A percentile compares a stretch with the other conserved stretches of the same genome.
These are phyloP conservation scores for Virgularia gustaviana DNA, from an alignment of 92 coral and sea anemone species.

Conservation along the genomic window DNA sequence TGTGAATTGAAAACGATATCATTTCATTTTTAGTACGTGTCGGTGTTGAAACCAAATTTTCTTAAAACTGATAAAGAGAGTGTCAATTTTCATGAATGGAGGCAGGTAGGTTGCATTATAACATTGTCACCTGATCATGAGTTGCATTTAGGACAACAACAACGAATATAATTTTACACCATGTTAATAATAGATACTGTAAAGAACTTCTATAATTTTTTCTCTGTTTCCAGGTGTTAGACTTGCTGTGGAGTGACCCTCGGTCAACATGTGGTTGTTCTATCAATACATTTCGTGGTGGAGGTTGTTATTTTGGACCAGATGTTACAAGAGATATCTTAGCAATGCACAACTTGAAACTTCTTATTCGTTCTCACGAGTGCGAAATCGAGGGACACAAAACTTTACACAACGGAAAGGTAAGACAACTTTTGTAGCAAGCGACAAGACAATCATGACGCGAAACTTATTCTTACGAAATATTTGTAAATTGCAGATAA, in stretches of 20 bases:
- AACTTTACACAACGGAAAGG: constrained; percentile 79
- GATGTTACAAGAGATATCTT: constrained; percentile 79
- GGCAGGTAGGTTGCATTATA: constrained; percentile 62
- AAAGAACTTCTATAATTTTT: neutral
- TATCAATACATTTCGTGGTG: constrained; percentile 91
- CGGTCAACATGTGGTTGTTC: constrained; percentile 75
- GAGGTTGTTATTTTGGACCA: constrained; percentile 98
- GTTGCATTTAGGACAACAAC: neutral
- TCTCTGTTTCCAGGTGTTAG: constrained; percentile 60
- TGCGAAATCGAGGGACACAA: constrained; percentile 92
- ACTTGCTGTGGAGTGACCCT: constrained; percentile 95
- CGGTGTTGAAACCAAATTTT: constrained; percentile 78
- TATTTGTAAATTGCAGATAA: neutral
- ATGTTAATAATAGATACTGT: neutral
- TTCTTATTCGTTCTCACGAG: constrained; percentile 87
- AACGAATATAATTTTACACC: neutral
- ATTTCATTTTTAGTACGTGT: constrained; percentile 61
- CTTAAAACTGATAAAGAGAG: constrained; percentile 63
- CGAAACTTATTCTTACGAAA: constrained; percentile 2
- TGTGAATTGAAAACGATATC: neutral
- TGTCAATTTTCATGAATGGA: constrained; percentile 73
- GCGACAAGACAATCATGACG: no score
- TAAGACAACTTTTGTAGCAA: constrained; percentile 27
- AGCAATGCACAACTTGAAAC: constrained; percentile 69
- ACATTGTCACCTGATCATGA: neutral